Evolutionary conservation across 2,113 vertebrate species (phyloP).

Genomic region (Callocephalon fimbriatum): DNA sequence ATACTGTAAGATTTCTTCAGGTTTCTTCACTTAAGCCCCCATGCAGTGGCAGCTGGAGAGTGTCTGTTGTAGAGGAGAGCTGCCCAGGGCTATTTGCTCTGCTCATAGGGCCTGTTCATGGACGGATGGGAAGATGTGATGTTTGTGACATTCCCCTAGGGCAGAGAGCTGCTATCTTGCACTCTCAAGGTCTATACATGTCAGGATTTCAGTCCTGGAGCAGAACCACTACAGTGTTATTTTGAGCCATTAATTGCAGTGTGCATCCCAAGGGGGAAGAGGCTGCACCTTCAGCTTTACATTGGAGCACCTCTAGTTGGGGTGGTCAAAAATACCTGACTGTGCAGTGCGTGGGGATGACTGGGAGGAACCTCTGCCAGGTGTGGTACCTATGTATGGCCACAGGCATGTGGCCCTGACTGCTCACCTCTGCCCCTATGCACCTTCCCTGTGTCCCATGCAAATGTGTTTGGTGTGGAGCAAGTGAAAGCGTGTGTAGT

Average conservation of each 20-base stretch:
- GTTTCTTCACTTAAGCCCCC: neutral
- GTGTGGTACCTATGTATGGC: neutral
- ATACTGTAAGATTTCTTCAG: neutral
- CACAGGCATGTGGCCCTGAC: accelerated
- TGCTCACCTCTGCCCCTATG: accelerated
- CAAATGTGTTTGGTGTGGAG: accelerated
- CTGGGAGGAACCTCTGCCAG: neutral
- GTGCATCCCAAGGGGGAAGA: neutral
- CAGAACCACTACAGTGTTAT: neutral
- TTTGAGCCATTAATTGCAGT: neutral
- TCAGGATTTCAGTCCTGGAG: neutral
- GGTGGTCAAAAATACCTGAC: neutral
- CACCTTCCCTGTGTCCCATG: neutral
- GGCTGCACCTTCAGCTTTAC: accelerated
- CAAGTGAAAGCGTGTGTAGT: accelerated
- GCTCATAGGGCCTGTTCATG: neutral
- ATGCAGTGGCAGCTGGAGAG: neutral
- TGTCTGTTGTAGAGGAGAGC: neutral
- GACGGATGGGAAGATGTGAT: neutral
- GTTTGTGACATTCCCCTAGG: neutral
- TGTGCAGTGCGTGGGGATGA: neutral
- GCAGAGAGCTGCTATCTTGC: neutral
- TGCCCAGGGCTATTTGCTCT: neutral
- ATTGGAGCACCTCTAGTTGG: neutral
- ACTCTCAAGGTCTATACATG: neutral